phyloP scores from a whole-genome alignment of 2,888 invertebrate genomes.

The Aphodius sticticus region DNA sequence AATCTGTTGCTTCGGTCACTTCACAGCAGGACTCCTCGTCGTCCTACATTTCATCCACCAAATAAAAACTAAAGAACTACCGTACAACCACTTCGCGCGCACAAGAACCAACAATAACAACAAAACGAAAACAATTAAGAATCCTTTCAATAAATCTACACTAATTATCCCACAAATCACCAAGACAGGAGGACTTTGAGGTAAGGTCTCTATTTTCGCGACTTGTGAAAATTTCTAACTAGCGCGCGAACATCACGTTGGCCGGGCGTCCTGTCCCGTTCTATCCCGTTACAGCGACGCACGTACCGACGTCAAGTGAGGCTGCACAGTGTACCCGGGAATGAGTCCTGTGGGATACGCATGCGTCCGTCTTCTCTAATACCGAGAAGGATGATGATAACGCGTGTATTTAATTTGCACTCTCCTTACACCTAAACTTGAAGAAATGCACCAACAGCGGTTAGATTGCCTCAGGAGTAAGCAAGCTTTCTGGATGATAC shows the following conservation, averaged over 20 bases:
- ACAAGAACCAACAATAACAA: background rate
- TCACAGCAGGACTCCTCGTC: background rate
- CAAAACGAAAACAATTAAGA: background rate
- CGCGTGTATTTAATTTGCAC: slow-evolving; percentile 32
- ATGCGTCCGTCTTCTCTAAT: slow-evolving; percentile 38
- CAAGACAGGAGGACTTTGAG: background rate
- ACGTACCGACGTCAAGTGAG: slow-evolving; percentile 44
- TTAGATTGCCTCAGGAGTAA: background rate
- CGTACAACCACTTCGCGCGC: background rate
- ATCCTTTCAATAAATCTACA: background rate
- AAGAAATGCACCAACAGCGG: background rate
- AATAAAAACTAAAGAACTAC: background rate
- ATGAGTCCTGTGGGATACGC: slow-evolving; percentile 47
- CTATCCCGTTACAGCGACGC: slow-evolving; percentile 36
- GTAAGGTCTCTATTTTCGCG: background rate
- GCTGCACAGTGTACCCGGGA: slow-evolving; percentile 46
- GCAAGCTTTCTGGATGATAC: background rate
- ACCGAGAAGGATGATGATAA: slow-evolving; percentile 28
- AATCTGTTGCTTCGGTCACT: slow-evolving; percentile 19
- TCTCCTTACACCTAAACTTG: background rate
- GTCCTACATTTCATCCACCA: background rate
- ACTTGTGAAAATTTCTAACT: background rate
- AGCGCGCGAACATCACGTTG: slow-evolving; percentile 11
- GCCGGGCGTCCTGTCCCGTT: background rate
- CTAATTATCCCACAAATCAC: background rate